These are phyloP conservation scores for Paralvinella palmiformis DNA, from an alignment of 1,140 invertebrate genomes.

Conservation along the genomic window DNA sequence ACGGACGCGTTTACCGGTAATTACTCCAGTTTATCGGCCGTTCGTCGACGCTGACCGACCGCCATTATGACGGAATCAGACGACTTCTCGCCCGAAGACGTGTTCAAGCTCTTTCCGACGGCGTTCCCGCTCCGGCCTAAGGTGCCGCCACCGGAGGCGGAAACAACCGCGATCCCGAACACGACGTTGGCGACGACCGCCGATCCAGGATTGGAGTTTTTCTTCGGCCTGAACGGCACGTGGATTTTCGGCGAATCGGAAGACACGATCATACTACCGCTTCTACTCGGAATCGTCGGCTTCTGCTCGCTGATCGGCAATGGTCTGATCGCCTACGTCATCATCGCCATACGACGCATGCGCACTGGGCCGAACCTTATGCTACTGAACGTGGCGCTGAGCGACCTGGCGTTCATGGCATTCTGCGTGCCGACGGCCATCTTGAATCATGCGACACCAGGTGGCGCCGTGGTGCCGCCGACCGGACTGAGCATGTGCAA, in stretches of 20 bases:
- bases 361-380: constrained; percentile 19
- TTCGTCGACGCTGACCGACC: too few species aligned
- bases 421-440: constrained; percentile 4
- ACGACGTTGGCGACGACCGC: too few species aligned
- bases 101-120: too few species aligned
- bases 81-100: too few species aligned
- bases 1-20: too few species aligned
- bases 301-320: constrained; percentile 13
- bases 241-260: constrained; percentile 14
- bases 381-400: constrained; percentile 16
- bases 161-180: too few species aligned
- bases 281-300: constrained; percentile 7
- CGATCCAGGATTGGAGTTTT: too few species aligned
- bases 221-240: constrained; percentile 20
- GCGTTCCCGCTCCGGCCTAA: too few species aligned
- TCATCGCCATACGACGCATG: constrained; percentile 12
- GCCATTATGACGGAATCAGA: too few species aligned
- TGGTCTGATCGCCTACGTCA: neutral
- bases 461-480: neutral
- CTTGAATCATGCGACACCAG: constrained; percentile 10
- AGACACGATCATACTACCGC: constrained; percentile 10
- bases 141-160: too few species aligned
- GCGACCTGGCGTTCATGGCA: constrained; percentile 13
- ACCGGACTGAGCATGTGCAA: neutral
- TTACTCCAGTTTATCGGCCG: too few species aligned